Evolutionary conservation across 2,797 vertebrate genomes (phyloP).

Genomic region (Bradypodion pumilum): DNA sequence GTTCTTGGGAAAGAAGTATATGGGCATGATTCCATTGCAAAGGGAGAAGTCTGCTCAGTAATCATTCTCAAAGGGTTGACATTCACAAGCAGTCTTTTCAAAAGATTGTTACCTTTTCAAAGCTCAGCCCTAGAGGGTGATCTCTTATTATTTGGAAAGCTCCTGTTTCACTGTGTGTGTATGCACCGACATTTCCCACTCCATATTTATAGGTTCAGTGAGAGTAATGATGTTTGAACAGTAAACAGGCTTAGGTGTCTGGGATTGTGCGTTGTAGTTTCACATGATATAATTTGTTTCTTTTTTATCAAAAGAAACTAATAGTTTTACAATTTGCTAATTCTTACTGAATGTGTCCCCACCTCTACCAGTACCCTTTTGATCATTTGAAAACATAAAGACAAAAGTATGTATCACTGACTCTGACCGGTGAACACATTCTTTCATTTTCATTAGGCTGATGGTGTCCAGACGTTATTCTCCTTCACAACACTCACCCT

Average conservation of each 20-base stretch:
- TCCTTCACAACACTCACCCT: background rate
- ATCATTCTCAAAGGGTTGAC: conserved; percentile 16
- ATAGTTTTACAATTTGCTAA: background rate
- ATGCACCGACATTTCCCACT: no score
- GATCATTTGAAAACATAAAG: background rate
- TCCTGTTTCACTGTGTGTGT: no score
- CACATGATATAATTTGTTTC: background rate
- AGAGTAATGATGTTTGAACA: background rate
- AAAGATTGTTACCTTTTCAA: no score
- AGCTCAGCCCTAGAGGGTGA: background rate
- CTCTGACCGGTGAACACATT: background rate
- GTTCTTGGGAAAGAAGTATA: no score
- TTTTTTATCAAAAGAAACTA: background rate
- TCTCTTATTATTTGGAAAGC: conserved; percentile 53
- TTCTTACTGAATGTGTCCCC: background rate
- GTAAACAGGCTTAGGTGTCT: background rate
- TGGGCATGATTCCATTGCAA: no score
- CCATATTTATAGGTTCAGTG: background rate
- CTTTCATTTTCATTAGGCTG: background rate
- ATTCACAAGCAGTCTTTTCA: no score
- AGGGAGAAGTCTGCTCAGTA: no score
- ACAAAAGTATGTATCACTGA: background rate
- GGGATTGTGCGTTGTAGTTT: background rate
- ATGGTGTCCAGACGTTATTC: background rate
- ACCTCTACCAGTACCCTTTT: background rate